phyloP scores from a whole-genome alignment of 37 sponge, comb jelly and placozoan species.

The Chondrilla cf. caribensis region DNA sequence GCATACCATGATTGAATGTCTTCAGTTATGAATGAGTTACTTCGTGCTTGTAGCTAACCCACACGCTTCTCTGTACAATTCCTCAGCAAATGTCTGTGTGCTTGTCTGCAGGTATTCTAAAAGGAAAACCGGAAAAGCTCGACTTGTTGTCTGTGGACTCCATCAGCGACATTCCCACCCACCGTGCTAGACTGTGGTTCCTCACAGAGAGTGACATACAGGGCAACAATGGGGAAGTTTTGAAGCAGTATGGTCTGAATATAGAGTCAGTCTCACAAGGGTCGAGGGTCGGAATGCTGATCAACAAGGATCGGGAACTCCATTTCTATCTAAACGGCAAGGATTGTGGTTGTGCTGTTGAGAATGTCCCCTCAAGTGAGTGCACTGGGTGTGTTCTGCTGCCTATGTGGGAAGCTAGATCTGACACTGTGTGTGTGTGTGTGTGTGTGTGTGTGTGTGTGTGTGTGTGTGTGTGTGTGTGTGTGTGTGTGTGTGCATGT shows the following conservation, averaged over 20 bases:
- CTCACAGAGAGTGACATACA: neutral
- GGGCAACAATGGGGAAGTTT: neutral
- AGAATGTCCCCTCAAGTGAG: neutral
- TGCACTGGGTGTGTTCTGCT: no score
- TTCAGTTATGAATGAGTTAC: no score
- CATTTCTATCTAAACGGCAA: slow-evolving; percentile 42
- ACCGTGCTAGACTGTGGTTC: neutral
- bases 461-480: no score
- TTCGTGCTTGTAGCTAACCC: no score
- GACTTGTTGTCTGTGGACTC: neutral
- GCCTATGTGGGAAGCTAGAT: no score
- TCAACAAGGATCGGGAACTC: slow-evolving; percentile 10
- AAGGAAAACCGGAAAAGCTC: neutral
- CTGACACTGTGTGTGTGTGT: no score
- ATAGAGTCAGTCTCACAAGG: slow-evolving; percentile 11
- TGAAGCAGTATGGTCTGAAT: slow-evolving; percentile 3
- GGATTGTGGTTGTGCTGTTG: slow-evolving; percentile 12
- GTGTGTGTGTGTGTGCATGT: no score
- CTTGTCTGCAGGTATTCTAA: neutral
- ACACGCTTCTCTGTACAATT: no score
- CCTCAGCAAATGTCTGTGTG: no score
- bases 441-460: no score
- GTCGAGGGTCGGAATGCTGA: slow-evolving; percentile 17
- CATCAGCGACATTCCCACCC: neutral
- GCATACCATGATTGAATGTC: no score